Base-by-base conservation (phyloP, 1,140 invertebrate genomes). In the Eufriesea mexicana region DNA sequence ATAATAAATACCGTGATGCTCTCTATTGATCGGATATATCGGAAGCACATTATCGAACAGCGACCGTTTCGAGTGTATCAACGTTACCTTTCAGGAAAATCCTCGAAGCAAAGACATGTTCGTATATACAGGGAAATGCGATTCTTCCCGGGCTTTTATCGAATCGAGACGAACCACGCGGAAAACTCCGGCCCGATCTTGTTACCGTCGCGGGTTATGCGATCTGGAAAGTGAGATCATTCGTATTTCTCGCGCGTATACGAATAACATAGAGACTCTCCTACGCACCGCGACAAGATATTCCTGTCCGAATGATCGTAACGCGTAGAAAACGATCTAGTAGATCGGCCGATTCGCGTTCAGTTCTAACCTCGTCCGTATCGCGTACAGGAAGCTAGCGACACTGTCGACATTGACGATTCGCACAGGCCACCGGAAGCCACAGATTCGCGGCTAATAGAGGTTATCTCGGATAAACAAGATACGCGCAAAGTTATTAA, bases 171-270 rank as follows among this genome's bases (percentile, higher is more conserved):
- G 72, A 81, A 67, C 51, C 79, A 45, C 62, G 54, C 55, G 62
- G 79, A 79, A 79, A 79, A 71, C 47, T 79, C 57, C 25, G 42
- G n/a, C 35, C 18, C 68, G 68, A 79, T 72, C 68, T 85, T 70
- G 78, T 85, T 81, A 80, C 73, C 76, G 57, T 57, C 51, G 28
- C 51, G 47, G 42, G 62, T 68, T 64, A 68, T 61, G 47, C 64
- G 25, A 62, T 35, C 67, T 83, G 84, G 85, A 86, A 86, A 86
- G 61, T n/a, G 75, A 66, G 74, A 78, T 76, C 84, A 55, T 66
- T 20, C 55, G 25, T 72, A 54, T 54, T 70, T 75, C 47, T n/a
- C 57, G 76, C 35, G 42, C 79, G 42, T 35, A 45, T 35, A 6
- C 77, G 59, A 45, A 54, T 74, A 59, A 45, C 23, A 61, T 16